Conservation (phyloP, 2,113 vertebrate species). For the Chlorodrepanis virens region DNA sequence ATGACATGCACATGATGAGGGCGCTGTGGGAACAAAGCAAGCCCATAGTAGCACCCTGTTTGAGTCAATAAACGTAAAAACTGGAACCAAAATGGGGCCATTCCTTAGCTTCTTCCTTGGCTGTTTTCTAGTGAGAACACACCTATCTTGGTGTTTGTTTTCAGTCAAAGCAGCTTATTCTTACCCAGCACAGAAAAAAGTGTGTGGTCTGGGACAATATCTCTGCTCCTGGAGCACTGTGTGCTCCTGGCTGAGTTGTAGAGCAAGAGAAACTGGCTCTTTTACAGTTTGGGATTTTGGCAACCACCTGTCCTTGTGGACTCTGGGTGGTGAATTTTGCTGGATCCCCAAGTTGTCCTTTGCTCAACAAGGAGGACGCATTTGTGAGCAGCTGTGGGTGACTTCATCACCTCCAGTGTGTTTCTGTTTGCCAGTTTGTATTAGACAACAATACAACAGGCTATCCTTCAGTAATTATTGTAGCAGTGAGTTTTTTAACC, state of each 20-base stretch:
- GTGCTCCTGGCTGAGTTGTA: neutral
- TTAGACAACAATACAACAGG: neutral
- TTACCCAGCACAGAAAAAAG: neutral
- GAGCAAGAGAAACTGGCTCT: neutral
- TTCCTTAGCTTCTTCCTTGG: neutral
- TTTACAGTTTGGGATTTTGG: neutral
- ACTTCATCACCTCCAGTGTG: neutral
- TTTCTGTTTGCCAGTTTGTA: neutral
- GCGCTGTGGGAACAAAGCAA: neutral
- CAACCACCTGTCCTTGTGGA: fast-evolving
- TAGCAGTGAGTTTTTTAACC: neutral
- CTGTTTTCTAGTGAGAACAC: neutral
- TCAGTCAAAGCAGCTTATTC: neutral
- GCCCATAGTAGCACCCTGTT: neutral
- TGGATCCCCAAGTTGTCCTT: neutral
- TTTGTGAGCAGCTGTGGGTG: neutral
- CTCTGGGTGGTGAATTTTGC: neutral
- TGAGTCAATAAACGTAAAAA: neutral
- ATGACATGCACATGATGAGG: neutral
- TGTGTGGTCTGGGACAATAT: neutral
- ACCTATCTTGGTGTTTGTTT: neutral
- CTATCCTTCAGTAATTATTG: neutral
- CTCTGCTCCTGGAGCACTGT: neutral
- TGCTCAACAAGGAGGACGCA: fast-evolving
- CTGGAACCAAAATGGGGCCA: neutral